These are phyloP conservation scores for Plutella xylostella DNA, from an alignment of 2,888 invertebrate species.

Conservation along the genomic window DNA sequence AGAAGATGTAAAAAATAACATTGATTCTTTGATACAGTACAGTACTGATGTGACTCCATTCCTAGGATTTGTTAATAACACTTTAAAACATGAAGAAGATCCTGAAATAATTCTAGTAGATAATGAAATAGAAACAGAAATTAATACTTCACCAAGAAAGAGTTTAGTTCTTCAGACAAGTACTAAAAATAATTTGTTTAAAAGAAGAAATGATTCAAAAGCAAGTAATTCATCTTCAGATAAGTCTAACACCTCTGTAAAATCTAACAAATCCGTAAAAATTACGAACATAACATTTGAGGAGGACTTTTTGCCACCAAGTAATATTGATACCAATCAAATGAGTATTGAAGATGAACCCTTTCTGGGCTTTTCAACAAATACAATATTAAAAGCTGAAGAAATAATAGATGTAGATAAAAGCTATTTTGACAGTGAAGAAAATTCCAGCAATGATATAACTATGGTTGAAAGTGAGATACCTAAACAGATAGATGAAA, in stretches of 20 bases:
- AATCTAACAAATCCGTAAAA: too few relatives aligned
- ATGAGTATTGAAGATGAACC: slow-evolving; percentile 30
- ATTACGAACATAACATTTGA: too few relatives aligned
- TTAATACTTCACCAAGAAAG: not conserved
- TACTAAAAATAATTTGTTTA: not conserved
- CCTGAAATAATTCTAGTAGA: too few relatives aligned
- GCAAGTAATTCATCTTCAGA: too few relatives aligned
- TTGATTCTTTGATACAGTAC: not conserved
- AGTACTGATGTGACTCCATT: not conserved
- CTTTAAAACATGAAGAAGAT: not conserved
- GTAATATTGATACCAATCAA: too few relatives aligned
- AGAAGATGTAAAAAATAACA: not conserved
- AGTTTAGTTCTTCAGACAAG: not conserved
- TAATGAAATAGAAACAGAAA: too few relatives aligned
- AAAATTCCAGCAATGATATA: not conserved
- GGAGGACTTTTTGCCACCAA: too few relatives aligned
- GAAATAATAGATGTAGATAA: slow-evolving; percentile 8
- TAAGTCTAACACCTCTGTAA: too few relatives aligned
- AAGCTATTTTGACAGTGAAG: slow-evolving; percentile 10
- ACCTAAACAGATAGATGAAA: not conserved
- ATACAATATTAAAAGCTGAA: slow-evolving; percentile 4
- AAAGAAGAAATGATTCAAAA: slow-evolving; percentile 7
- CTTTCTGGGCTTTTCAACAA: slow-evolving; percentile 32
- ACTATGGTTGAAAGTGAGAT: not conserved
- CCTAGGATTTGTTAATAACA: not conserved